Percentiles rank a stretch among this genome's conserved stretches.
phyloP scores from a whole-genome alignment of 2,113 vertebrate species.

The Micromys minutus region DNA sequence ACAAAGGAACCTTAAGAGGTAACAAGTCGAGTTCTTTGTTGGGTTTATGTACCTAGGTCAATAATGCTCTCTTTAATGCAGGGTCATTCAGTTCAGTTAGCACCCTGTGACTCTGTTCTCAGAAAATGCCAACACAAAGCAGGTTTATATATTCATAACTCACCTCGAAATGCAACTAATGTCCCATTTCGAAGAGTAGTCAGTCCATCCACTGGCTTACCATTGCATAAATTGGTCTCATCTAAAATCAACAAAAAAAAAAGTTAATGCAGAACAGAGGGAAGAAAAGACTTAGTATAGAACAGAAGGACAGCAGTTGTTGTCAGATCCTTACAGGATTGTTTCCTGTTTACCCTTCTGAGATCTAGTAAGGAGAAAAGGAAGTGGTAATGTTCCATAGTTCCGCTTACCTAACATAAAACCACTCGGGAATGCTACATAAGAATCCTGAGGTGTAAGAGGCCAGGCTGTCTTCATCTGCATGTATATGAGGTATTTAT shows the following conservation, averaged over 20 bases:
- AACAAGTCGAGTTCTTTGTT: background rate
- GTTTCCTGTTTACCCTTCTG: background rate
- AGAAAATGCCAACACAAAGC: background rate
- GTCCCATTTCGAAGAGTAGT: constrained; percentile 94
- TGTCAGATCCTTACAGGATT: background rate
- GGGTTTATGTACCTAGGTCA: background rate
- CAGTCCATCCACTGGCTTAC: constrained; percentile 89
- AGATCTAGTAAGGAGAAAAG: background rate
- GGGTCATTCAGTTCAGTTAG: background rate
- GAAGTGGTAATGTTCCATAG: background rate
- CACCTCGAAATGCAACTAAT: constrained; percentile 94
- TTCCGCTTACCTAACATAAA: constrained; percentile 15
- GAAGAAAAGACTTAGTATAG: constrained; percentile 65
- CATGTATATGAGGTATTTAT: constrained; percentile 15
- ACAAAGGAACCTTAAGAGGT: background rate
- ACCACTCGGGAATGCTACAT: background rate
- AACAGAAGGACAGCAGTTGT: background rate
- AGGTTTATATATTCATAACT: constrained; percentile 46
- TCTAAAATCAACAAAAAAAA: constrained; percentile 83
- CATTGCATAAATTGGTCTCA: constrained; percentile 93
- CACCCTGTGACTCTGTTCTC: background rate
- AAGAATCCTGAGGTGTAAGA: constrained; percentile 15
- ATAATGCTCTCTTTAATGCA: background rate
- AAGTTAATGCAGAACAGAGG: background rate
- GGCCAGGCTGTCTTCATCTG: constrained; percentile 3